These are phyloP conservation scores for Bimastos eiseni DNA, from an alignment of 2,888 invertebrate genomes.

Conservation along the genomic window DNA sequence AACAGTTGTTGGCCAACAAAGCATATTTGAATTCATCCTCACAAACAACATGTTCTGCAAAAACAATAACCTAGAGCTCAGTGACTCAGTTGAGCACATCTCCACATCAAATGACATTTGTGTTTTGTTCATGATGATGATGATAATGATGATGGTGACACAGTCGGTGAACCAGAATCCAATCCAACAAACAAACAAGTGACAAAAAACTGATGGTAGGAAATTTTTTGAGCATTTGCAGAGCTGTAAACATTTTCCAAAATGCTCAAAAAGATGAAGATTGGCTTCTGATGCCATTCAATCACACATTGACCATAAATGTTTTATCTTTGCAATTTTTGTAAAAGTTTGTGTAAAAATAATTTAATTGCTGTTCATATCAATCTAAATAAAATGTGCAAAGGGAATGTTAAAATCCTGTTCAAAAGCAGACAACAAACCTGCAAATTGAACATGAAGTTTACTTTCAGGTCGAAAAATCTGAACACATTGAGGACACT, in stretches of 20 bases:
- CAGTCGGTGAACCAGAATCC: background rate
- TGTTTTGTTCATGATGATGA: background rate
- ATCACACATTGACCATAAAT: background rate
- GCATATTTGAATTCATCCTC: slow-evolving; percentile 99
- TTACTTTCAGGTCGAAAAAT: slow-evolving; percentile 98
- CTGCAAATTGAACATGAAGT: slow-evolving; percentile 94
- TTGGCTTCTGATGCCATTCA: background rate
- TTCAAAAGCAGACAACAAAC: slow-evolving; percentile 42
- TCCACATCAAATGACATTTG: background rate
- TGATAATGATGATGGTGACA: background rate
- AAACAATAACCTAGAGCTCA: background rate
- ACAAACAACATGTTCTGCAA: slow-evolving; percentile 87
- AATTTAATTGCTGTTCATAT: background rate
- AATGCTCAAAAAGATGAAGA: background rate
- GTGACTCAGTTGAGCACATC: background rate
- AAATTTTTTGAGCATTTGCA: too few relatives aligned
- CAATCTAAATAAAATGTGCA: background rate
- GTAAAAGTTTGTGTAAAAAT: background rate
- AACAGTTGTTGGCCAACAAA: slow-evolving; percentile 93
- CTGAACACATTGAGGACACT: slow-evolving; percentile 95
- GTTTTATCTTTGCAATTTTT: background rate
- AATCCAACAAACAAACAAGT: slow-evolving; percentile 42
- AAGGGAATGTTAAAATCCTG: background rate
- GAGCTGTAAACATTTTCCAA: background rate
- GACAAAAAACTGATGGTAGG: background rate